Conservation (phyloP, 1,140 invertebrate species). For the Mizuhopecten yessoensis region DNA sequence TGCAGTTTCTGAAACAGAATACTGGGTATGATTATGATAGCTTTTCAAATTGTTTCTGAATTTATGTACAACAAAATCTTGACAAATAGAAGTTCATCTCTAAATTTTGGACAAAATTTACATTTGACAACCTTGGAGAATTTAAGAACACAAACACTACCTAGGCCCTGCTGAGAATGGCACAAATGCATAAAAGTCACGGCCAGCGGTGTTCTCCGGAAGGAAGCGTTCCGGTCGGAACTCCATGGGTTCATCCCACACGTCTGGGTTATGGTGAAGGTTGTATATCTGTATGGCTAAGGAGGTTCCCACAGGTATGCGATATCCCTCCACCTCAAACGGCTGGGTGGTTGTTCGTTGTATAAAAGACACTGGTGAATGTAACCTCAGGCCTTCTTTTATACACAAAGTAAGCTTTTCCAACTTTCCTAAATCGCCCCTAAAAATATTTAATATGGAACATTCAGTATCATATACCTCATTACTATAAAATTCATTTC, state of each 20-base stretch:
- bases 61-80: no score
- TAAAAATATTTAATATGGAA: slow-evolving; percentile 8
- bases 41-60: no score
- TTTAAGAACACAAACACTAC: slow-evolving; percentile 48
- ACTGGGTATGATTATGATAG: no score
- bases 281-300: slow-evolving; percentile 63
- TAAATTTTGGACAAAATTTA: no score
- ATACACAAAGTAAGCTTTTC: slow-evolving; percentile 80
- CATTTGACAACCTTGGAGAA: no score
- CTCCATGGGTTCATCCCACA: slow-evolving; percentile 61
- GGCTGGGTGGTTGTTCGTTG: slow-evolving; percentile 84
- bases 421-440: slow-evolving; percentile 75
- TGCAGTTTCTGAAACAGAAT: slow-evolving; percentile 53
- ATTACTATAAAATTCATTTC: no score
- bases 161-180: slow-evolving; percentile 69
- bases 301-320: slow-evolving; percentile 52
- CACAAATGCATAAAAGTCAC: slow-evolving; percentile 62
- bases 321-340: slow-evolving; percentile 50
- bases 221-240: slow-evolving; percentile 65
- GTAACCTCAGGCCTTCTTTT: slow-evolving; percentile 82
- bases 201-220: slow-evolving; percentile 54
- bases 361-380: slow-evolving; percentile 86
- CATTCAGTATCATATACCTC: no score
- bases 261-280: slow-evolving; percentile 64
- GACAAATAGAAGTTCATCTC: no score